Base-by-base conservation (phyloP, 2,797 vertebrate genomes). In the Aphelocoma californica region DNA sequence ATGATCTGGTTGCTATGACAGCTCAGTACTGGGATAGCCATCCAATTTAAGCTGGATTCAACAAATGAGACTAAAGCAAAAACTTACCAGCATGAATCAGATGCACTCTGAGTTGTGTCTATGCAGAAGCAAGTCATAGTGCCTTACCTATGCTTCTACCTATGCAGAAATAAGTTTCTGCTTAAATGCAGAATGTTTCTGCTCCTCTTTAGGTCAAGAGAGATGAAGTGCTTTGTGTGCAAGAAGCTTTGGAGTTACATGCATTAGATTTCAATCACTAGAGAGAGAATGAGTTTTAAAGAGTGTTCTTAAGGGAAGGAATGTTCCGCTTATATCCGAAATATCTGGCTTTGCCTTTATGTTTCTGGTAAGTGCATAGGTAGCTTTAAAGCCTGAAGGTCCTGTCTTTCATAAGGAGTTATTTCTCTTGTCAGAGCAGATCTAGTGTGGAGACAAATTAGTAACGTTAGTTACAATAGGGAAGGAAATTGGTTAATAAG, bases 1-100 rank as follows among this genome's bases (percentile, higher is more conserved):
- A 92, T 6, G 7, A 95, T 92, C 90, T 61, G 74, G 93, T 95
- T 97, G 93, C 95, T 92, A 92, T 97, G 95, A 95, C 95, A 96
- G 93, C 86, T 95, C 78, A 73, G 60, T 80, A 36, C 84, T 67
- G 57, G 72, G 79, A 74, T 91, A 91, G 64, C 87, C 45, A 38
- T 38, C 69, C 90, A 91, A 85, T 51, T 70, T 89, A 60, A 64
- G n/a, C 32, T 87, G 38, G 38, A 89, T 90, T 92, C 81, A 92
- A 67, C 62, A 90, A 64, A 67, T 36, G 45, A 86, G 70, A 57
- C 20, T 81, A 64, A 71, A 89, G 83, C 70, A 88, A 83, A 93
- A 95, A 77, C 51, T 83, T 90, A 84, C 3, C 44, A 62, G 47
- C 36, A 42, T 0, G 0, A 50, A 90, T 29, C 26, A 93, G 62